Conservation (phyloP, 1,140 invertebrate genomes). For the Manduca sexta region DNA sequence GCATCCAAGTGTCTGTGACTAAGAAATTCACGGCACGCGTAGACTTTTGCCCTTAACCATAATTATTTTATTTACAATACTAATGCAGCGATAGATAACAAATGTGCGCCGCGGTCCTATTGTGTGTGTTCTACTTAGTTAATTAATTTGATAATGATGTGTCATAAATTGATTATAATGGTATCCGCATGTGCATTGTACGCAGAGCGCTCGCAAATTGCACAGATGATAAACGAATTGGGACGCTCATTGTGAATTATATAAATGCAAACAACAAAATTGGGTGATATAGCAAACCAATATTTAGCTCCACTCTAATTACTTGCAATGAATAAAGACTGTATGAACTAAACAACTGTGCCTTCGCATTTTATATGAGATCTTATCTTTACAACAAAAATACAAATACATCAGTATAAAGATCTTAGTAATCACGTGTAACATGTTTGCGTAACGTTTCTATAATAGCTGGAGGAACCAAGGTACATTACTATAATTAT, state of each 20-base stretch:
- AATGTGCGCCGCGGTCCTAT: constrained; percentile 50
- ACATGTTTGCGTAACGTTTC: no score
- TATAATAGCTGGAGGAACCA: no score
- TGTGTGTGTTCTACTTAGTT: constrained; percentile 44
- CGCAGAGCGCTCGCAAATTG: constrained; percentile 5
- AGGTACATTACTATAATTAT: no score
- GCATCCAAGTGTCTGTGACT: constrained; percentile 12
- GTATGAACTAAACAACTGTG: background rate
- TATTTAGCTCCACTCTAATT: no score
- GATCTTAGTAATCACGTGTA: background rate
- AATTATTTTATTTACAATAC: constrained; percentile 62
- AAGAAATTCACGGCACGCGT: constrained; percentile 52
- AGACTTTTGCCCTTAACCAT: constrained; percentile 62
- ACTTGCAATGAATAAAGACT: no score
- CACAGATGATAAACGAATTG: background rate
- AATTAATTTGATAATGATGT: constrained; percentile 54
- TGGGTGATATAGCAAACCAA: no score
- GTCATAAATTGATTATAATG: constrained; percentile 35
- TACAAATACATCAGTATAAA: background rate
- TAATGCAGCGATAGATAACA: constrained; percentile 51
- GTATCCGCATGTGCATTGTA: constrained; percentile 8
- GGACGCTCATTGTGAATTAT: background rate
- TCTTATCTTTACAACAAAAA: constrained; percentile 1
- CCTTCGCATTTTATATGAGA: background rate
- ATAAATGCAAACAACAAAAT: background rate